Evolutionary conservation across 2,797 vertebrate species (phyloP), one percentile per base, ranked within the genome.

Genomic region (Vireo griseus): DNA sequence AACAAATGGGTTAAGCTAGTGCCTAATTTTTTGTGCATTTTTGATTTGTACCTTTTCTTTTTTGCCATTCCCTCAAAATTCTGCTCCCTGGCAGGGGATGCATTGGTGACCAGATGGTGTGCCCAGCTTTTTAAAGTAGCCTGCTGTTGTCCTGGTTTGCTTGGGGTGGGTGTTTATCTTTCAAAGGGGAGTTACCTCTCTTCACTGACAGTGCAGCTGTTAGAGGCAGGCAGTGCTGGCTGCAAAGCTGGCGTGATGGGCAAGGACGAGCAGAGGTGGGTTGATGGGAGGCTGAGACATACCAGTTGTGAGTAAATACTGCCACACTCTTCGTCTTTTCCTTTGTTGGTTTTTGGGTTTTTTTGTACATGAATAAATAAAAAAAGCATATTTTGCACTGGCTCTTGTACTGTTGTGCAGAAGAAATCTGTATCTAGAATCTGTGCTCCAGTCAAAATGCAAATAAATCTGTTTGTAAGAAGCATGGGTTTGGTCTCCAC

Each of bases 381-480:
- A 25, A 16, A 94, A 97, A 94, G 97, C 97, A 42, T 97, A 94
- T 97, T 98, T 98, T 98, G 98, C 98, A 98, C 97, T 97, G 97
- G 93, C 97, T 92, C 94, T 97, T 96, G 96, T 97, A 96, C 96
- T 94, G 45, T 95, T 96, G 93, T 97, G 96, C 96, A 89, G 96
- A 96, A 66, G 90, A 92, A 95, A 88, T 92, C 96, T 97, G 92
- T 94, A 83, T 97, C 95, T 97, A 96, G 92, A 96, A 92, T 97
- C 97, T 97, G 91, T 95, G 97, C 97, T 97, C 91, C 95, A 95
- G 94, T 96, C 95, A 97, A 96, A 97, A 97, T 93, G 96, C 96
- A 97, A 98, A 97, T 98, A 98, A 98, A 97, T 92, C 89, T 94
- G 85, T 98, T 98, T 98, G 91, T 98, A 97, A 97, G 95, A 97